Conservation (phyloP, 92 coral and sea anemone species). For the Paragorgia papillata region DNA sequence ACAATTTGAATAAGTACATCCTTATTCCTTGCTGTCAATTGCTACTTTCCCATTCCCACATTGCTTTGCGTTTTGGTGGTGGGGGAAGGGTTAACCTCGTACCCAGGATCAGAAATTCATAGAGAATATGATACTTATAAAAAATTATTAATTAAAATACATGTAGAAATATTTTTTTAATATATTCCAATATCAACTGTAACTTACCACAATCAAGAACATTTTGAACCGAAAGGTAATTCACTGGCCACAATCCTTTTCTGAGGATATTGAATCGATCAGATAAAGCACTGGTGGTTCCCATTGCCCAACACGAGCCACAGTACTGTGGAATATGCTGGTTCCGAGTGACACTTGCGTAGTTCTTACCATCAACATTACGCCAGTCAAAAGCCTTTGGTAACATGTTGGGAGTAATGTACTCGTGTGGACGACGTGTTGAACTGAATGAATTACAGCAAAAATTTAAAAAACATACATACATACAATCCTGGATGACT, state of each 20-base stretch:
- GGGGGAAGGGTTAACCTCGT: too few relatives aligned
- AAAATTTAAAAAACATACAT: too few relatives aligned
- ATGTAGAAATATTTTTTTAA: too few relatives aligned
- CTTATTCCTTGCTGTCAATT: too few relatives aligned
- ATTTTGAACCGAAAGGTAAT: slow-evolving; percentile 89
- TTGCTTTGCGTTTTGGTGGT: too few relatives aligned
- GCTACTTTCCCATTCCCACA: too few relatives aligned
- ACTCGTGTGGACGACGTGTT: slow-evolving; percentile 86
- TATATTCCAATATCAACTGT: too few relatives aligned
- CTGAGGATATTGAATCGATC: slow-evolving; percentile 86
- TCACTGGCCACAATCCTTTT: slow-evolving; percentile 84
- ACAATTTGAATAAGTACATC: too few relatives aligned
- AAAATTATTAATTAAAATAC: too few relatives aligned
- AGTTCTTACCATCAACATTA: slow-evolving; percentile 71
- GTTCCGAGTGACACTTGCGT: slow-evolving; percentile 89
- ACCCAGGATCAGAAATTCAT: too few relatives aligned
- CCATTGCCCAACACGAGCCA: slow-evolving; percentile 99
- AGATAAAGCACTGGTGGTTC: slow-evolving; percentile 94
- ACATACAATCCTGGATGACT: too few relatives aligned
- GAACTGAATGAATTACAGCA: slow-evolving; percentile 41
- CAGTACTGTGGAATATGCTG: slow-evolving; percentile 99
- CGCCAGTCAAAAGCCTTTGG: slow-evolving; percentile 89
- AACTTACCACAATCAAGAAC: slow-evolving; percentile 94
- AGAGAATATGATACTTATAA: too few relatives aligned
- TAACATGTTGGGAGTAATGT: slow-evolving; percentile 59